Conservation (phyloP, 2,113 vertebrate genomes). For the Calidris pygmaea region DNA sequence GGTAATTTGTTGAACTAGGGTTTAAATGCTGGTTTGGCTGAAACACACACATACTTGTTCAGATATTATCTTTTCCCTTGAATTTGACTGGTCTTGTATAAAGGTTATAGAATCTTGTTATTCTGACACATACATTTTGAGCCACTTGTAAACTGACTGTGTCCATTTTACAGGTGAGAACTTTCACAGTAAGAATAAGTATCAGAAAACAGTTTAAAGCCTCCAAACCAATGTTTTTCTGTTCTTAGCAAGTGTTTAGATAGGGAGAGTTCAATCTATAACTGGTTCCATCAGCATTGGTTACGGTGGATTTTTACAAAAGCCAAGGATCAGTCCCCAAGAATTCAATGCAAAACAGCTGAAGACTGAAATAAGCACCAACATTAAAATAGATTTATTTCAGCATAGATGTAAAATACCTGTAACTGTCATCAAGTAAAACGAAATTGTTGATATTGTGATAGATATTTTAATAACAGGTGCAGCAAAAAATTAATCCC, state of each 20-base stretch:
- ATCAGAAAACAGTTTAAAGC: not conserved
- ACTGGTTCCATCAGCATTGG: not conserved
- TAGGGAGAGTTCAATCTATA: not conserved
- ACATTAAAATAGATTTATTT: not conserved
- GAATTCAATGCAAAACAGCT: not conserved
- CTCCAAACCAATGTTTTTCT: not conserved
- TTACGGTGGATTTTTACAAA: not conserved
- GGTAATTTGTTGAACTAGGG: not conserved
- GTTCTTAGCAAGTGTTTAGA: not conserved
- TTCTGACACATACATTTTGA: not conserved
- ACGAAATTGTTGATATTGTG: not conserved
- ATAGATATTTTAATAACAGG: conserved; percentile 25
- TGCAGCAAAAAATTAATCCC: conserved; percentile 22
- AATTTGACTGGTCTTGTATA: not conserved
- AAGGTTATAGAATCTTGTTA: not conserved
- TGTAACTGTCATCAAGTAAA: not conserved
- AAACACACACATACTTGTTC: not conserved
- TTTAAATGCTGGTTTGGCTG: not conserved
- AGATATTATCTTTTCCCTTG: not conserved
- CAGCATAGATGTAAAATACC: not conserved
- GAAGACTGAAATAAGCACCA: not conserved
- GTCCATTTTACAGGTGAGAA: not conserved
- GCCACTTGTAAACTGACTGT: not conserved
- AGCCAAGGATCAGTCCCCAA: not conserved
- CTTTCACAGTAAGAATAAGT: not conserved